A percentile compares a stretch with the other conserved stretches of the same genome.
phyloP scores from a whole-genome alignment of 1,140 invertebrate species.

The Uloborus diversus region DNA sequence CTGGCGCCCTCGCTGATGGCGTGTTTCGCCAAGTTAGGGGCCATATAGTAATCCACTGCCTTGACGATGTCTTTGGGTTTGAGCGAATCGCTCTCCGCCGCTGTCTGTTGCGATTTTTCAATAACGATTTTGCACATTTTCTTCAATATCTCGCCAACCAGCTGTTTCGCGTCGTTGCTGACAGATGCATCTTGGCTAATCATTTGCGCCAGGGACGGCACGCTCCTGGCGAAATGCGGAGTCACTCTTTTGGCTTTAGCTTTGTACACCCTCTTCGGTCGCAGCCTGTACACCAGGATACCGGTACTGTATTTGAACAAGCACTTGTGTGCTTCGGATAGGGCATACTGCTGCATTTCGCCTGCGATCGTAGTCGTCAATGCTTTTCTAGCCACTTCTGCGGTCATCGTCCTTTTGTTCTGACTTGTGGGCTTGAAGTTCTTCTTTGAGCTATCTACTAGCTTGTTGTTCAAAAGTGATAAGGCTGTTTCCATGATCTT shows the following conservation, averaged over 20 bases:
- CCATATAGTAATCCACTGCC: neutral
- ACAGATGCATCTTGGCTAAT: neutral
- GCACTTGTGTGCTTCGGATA: neutral
- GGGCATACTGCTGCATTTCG: neutral
- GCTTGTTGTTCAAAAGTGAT: neutral
- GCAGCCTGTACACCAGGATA: neutral
- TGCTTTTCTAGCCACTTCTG: neutral
- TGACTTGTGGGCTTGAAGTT: neutral
- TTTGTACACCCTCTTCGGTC: neutral
- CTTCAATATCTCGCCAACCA: neutral
- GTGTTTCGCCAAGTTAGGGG: neutral
- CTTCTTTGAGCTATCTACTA: neutral
- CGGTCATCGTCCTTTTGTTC: neutral
- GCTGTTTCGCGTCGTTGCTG: neutral
- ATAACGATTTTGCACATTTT: neutral
- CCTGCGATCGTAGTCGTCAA: neutral
- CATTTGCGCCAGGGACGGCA: neutral
- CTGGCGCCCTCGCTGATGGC: neutral
- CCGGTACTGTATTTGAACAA: neutral
- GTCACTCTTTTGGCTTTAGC: neutral
- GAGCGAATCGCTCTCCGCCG: neutral
- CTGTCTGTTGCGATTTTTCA: neutral
- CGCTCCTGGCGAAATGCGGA: neutral
- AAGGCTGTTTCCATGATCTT: neutral
- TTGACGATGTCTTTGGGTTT: neutral